A percentile compares a stretch with the other conserved stretches of the same genome.
Evolutionary conservation across 2,888 invertebrate species (phyloP).

Genomic region (Cheilosia urbana): DNA sequence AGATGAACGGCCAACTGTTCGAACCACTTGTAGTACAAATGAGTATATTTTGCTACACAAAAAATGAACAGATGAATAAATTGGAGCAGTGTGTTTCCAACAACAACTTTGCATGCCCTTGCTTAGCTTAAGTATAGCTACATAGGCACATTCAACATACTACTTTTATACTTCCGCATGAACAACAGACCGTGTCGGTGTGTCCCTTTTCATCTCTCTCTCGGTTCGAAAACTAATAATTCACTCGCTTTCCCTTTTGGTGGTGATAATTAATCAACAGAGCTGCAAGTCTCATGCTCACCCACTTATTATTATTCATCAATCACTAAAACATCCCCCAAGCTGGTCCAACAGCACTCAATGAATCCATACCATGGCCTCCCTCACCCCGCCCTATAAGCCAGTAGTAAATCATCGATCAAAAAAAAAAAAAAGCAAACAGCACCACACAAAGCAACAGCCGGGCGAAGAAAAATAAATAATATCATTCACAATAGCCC

Average conservation of each 20-base stretch:
- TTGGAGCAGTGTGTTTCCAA: no score
- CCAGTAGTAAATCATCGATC: slow-evolving; percentile 45
- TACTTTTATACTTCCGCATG: slow-evolving; percentile 24
- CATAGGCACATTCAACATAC: no score
- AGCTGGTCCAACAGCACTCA: slow-evolving; percentile 26
- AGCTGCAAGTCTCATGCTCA: slow-evolving; percentile 44
- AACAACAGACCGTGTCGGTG: slow-evolving; percentile 7
- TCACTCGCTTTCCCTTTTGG: slow-evolving; percentile 41
- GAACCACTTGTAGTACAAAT: no score
- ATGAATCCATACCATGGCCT: slow-evolving; percentile 9
- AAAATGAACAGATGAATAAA: no score
- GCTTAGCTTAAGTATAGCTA: neutral
- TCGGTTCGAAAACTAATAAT: slow-evolving; percentile 24
- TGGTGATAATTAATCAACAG: slow-evolving; percentile 48
- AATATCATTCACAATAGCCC: slow-evolving; percentile 35
- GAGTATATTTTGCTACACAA: no score
- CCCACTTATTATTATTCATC: slow-evolving; percentile 65
- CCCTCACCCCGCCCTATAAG: neutral
- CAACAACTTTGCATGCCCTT: neutral
- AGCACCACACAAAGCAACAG: slow-evolving; percentile 49
- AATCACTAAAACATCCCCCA: slow-evolving; percentile 56
- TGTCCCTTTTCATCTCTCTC: slow-evolving; percentile 8
- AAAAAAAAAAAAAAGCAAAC: slow-evolving; percentile 8
- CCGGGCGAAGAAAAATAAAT: slow-evolving; percentile 53
- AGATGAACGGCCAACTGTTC: no score